Base-by-base conservation (phyloP, 2,797 vertebrate species). In the Periophthalmus magnuspinnatus region DNA sequence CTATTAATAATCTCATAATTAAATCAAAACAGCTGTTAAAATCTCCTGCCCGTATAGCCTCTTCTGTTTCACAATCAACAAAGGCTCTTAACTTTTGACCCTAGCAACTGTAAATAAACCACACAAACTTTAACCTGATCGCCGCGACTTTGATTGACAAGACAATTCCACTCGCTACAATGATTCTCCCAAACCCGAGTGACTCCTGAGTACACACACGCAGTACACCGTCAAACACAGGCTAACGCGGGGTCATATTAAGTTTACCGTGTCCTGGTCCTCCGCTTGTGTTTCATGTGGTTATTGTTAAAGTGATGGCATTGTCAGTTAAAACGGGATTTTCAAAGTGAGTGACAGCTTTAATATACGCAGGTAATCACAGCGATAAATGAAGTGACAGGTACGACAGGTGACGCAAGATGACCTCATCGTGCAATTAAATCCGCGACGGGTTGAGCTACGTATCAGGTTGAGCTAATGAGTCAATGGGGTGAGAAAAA, bases 41-140 rank as follows among this genome's bases (percentile, higher is more conserved):
- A 14, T 45, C 14, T 45, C 13, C 41, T 45, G 41, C 38, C 2
- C 2, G 7, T 50, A 50, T 50, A 50, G 19, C n/a, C n/a, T 8
- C 8, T n/a, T 7, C 19, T 52, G 48, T 52, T 52, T 52, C 50
- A 52, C 50, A n/a, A 2, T 50, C 5, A n/a, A n/a, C 9, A 54
- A 21, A 22, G 10, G 8, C 21, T 19, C 14, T 28, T 48, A 16
- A 48, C 22, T 24, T 47, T 64, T 64, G 41, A 64, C 41, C 62
- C 0, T 28, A 63, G 38, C 62, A 64, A 64, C 62, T 47, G 62
- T 19, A 47, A 64, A 64, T 47, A 64, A 32, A 63, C 22, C 0
- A 22, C 0, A 32, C 62, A 48, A 64, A 64, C 21, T 19, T 19
- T 8, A 64, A 17, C 8, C 41, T 9, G 14, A 14, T 3, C 3